Percentiles rank a stretch among this genome's conserved stretches.
These are phyloP conservation scores for Drosophila mauritiana DNA, from an alignment of 1,140 invertebrate genomes.

Conservation along the genomic window DNA sequence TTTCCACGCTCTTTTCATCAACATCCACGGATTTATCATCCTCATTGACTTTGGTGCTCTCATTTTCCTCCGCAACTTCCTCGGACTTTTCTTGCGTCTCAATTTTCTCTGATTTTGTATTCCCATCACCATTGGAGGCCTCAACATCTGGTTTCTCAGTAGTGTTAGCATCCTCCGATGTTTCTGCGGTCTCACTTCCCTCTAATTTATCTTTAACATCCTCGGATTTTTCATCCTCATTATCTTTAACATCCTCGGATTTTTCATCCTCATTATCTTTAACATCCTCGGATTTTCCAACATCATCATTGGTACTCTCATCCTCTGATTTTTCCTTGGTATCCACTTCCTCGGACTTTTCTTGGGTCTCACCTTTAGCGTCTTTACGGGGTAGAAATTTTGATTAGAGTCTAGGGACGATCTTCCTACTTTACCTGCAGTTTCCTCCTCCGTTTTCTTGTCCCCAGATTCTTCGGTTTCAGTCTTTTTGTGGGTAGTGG, in stretches of 20 bases:
- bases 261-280: not conserved
- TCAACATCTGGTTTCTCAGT: conserved; percentile 2
- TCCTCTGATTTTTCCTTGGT: conserved; percentile 5
- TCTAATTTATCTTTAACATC: not conserved
- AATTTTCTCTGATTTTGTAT: conserved; percentile 5
- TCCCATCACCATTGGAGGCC: not conserved
- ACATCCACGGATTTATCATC: not conserved
- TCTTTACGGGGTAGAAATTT: conserved; percentile 30
- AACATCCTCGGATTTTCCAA: not conserved
- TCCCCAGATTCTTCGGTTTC: conserved; percentile 56
- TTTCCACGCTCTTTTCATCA: conserved; percentile 8
- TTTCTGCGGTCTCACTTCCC: not conserved
- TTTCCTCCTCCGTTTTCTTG: conserved; percentile 48
- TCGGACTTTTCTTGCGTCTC: conserved; percentile 2
- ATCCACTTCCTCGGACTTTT: conserved; percentile 1
- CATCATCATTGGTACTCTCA: not conserved
- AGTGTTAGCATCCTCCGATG: not conserved
- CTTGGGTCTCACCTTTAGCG: conserved; percentile 16
- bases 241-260: not conserved
- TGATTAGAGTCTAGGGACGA: conserved; percentile 11
- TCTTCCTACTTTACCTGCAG: conserved; percentile 54
- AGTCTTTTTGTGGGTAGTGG: conserved; percentile 41
- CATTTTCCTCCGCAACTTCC: not conserved
- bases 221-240: not conserved
- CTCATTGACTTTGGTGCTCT: not conserved